These are phyloP conservation scores for Spodoptera litura DNA, from an alignment of 1,140 invertebrate genomes.

Conservation along the genomic window DNA sequence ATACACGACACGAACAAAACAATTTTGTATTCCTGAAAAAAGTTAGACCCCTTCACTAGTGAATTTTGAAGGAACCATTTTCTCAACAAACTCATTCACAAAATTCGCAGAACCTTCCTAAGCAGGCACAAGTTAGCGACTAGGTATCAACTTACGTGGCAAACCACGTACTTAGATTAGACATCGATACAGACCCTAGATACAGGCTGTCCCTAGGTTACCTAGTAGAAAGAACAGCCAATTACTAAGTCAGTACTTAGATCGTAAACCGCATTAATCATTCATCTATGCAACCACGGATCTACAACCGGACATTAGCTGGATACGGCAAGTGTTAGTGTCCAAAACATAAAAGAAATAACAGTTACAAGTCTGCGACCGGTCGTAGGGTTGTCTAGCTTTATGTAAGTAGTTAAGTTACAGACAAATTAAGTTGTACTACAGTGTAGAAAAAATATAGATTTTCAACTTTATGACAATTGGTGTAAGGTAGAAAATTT, in stretches of 20 bases:
- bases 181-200: conserved; percentile 9
- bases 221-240: conserved; percentile 10
- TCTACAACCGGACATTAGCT: conserved; percentile 31
- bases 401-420: neutral
- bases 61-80: no score
- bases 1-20: no score
- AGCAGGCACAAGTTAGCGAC: no score
- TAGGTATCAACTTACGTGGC: conserved; percentile 24
- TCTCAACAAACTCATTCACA: neutral
- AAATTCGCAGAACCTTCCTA: neutral
- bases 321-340: conserved; percentile 27
- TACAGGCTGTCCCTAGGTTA: neutral
- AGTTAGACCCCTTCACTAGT: no score
- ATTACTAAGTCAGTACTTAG: conserved; percentile 19
- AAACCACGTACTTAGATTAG: conserved; percentile 29
- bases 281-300: conserved; percentile 19
- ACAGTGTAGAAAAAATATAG: no score
- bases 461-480: no score
- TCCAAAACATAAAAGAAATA: conserved; percentile 36
- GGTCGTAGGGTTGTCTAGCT: conserved; percentile 8
- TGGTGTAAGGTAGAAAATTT: no score
- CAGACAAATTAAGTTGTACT: no score
- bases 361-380: conserved; percentile 22
- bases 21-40: no score
- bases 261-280: conserved; percentile 26